These are phyloP conservation scores for Graptemys geographica DNA, from an alignment of 2,797 vertebrate species.

Conservation along the genomic window DNA sequence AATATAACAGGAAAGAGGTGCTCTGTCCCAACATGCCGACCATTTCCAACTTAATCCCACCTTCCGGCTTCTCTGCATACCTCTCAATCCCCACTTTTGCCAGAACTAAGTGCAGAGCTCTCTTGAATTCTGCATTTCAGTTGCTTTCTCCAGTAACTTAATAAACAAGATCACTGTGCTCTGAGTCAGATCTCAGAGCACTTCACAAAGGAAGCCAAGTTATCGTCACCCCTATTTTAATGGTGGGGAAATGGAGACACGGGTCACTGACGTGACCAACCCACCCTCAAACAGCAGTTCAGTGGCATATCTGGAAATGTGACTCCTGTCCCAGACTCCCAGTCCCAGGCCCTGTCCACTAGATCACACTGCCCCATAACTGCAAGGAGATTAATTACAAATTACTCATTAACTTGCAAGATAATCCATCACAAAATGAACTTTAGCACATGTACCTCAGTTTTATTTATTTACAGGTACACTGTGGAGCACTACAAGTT, in stretches of 20 bases:
- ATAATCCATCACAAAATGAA: not conserved
- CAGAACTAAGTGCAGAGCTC: not conserved
- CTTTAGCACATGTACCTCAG: not conserved
- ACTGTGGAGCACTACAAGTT: not conserved
- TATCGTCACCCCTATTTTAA: not conserved
- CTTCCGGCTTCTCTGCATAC: not conserved
- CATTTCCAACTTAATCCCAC: not conserved
- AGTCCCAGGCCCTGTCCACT: not conserved
- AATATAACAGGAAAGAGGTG: not conserved
- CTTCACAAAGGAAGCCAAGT: not conserved
- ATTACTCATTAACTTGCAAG: not conserved
- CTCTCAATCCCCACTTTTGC: not conserved
- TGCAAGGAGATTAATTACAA: not conserved
- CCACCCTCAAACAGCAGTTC: not conserved
- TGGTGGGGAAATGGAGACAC: not conserved
- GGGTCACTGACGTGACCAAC: not conserved
- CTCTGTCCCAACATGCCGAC: not conserved
- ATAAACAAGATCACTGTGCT: not conserved
- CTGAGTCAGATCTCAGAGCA: not conserved
- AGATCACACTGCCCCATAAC: not conserved
- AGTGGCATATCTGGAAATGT: not conserved
- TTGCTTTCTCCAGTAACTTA: not conserved
- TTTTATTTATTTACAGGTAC: not conserved
- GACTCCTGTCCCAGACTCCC: not conserved
- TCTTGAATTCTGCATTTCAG: not conserved